Base-by-base conservation (phyloP, 2,113 vertebrate genomes). In the Scolopax mira region DNA sequence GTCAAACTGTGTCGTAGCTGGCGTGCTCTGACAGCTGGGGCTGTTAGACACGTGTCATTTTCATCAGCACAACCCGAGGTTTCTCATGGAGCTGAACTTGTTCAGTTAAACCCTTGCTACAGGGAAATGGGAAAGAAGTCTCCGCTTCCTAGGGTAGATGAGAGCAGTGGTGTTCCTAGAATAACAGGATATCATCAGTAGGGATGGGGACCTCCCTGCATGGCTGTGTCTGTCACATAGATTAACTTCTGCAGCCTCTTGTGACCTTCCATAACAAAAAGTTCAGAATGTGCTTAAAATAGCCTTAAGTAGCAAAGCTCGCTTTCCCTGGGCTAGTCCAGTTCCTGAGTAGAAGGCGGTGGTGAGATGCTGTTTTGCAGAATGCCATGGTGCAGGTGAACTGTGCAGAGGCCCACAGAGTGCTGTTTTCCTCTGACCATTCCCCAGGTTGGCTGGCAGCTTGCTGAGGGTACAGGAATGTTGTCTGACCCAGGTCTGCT, bases 141-240 rank as follows among this genome's bases (percentile, higher is more conserved):
- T 65, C 42, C 74, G 18, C 66, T 81, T 90, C 73, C 41, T 65
- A 23, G 52, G 42, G 65, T 82, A 18, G 16, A 15, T 79, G 64
- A 62, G 54, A 80, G 79, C 67, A 67, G 9, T 2, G 1, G 28
- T n/a, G 48, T 92, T 94, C 94, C 64, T 94, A 31, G 79, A 88
- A 90, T 62, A 94, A 89, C 86, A 94, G 91, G 77, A 70, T 91
- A 30, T 73, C 85, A 70, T 31, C 66, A 49, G 61, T n/a, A 49
- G 62, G 55, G 41, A 51, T 41, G 37, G 57, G 79, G 73, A 93
- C 80, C 61, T 90, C 51, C 49, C 64, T 80, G 18, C 71, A 3
- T 23, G 39, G 61, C 83, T 48, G 15, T 49, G 37, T 52, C 66
- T 81, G 61, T 64, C 92, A 30, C 13, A 16, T 25, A 64, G 49